Evolutionary conservation across 2,113 vertebrate genomes (phyloP).

Genomic region (Cercocebus atys): DNA sequence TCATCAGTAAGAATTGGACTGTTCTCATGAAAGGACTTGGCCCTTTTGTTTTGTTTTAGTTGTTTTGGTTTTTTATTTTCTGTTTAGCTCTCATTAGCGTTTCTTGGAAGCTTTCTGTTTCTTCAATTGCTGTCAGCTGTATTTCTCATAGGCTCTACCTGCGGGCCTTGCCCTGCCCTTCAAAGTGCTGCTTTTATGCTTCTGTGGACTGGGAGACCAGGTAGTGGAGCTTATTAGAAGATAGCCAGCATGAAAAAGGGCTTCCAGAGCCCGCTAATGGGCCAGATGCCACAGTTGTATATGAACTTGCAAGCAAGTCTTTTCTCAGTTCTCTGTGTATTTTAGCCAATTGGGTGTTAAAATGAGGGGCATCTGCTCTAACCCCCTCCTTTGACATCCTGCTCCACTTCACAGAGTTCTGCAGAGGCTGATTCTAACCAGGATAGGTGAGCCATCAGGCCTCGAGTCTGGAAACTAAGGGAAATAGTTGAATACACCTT

Average conservation of each 20-base stretch:
- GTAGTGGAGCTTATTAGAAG: background rate
- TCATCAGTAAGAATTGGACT: background rate
- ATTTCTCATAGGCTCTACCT: background rate
- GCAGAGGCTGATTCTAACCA: background rate
- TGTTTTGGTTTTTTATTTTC: background rate
- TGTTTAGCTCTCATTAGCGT: background rate
- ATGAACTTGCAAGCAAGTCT: background rate
- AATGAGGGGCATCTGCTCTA: background rate
- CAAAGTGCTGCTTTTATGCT: background rate
- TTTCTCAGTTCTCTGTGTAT: background rate
- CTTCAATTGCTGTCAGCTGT: background rate
- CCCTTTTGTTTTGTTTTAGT: background rate
- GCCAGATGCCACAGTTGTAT: background rate
- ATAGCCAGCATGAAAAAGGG: background rate
- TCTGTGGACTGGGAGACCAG: background rate
- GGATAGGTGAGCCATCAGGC: background rate
- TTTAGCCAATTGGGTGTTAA: background rate
- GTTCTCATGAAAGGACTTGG: background rate
- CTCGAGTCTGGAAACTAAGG: background rate
- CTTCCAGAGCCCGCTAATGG: accelerated
- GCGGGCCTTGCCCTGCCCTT: background rate
- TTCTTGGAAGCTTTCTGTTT: background rate
- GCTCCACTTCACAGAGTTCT: background rate
- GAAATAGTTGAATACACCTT: background rate
- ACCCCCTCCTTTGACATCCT: background rate